Base-by-base conservation (phyloP, 2,888 invertebrate species). In the Saturnia pavonia region DNA sequence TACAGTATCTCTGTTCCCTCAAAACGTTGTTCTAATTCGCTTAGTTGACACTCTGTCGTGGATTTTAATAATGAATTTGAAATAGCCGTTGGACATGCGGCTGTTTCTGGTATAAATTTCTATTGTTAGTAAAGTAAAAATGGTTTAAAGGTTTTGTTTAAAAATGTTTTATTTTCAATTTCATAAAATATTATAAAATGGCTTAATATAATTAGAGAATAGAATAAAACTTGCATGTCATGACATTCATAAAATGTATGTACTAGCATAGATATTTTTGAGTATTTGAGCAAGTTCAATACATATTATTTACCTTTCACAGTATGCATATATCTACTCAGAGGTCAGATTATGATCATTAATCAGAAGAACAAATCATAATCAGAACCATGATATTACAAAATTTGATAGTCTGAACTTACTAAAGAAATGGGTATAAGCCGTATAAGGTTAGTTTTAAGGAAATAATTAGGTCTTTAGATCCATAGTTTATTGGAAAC, bases 21-120 rank as follows among this genome's bases (percentile, higher is more conserved):
- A 80, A 84, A 88, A 85, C 83, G 82, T 81, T 78, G 80, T 79
- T 81, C 85, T 88, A 87, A 90, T 90, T 88, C 82, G 81, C 79
- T 85, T 75, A 74, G 74, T 70, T 73, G 72, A 75, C 73, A 73
- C 72, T 73, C 75, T 74, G 75, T 71, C 72, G 74, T 74, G 73
- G 74, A 74, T 75, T 74, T 73, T 66, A 73, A 71, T 72, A 70
- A 70, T 72, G 69, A 72, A 72, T 70, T 66, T 60, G 42, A 69
- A 72, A 69, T 72, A 72, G 60, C 57, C 69, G 25, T 25, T 45
- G 68, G 63, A 65, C 34, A 65, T 65, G 40, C 65, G 65, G 65
- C 16, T 65, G 40, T 40, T 65, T 40, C 65, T 65, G 65, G 40
- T 65, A 40, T 22, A 14, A 34, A 45, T 63, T 67, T 54, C 40